Percentiles rank a stretch among this genome's conserved stretches.
These are phyloP conservation scores for Cenopis cana DNA, from an alignment of 2,888 invertebrate species.

Conservation along the genomic window DNA sequence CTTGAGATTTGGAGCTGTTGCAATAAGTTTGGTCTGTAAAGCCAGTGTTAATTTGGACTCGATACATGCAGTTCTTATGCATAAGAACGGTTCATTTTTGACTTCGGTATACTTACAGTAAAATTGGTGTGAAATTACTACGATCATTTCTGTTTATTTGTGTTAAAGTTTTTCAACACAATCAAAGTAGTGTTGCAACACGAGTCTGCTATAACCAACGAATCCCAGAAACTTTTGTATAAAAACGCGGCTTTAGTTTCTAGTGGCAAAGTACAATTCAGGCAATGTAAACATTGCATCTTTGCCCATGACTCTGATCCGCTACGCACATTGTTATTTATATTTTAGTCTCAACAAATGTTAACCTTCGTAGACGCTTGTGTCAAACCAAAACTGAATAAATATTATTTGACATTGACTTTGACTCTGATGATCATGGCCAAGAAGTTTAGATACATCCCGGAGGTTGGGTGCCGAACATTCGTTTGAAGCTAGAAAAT, in stretches of 20 bases:
- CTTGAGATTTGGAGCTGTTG: constrained; percentile 40
- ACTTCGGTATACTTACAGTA: no score
- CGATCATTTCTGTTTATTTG: no score
- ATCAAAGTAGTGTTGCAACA: no score
- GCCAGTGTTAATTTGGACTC: constrained; percentile 15
- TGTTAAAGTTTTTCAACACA: no score
- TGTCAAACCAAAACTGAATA: constrained; percentile 26
- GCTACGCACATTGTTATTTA: constrained; percentile 1
- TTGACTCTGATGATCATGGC: constrained; percentile 11
- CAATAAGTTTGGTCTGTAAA: constrained; percentile 21
- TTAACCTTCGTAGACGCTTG: constrained; percentile 9
- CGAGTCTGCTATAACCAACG: not conserved
- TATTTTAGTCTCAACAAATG: constrained; percentile 12
- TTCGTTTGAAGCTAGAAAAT: no score
- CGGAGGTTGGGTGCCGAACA: no score
- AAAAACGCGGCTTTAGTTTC: not conserved
- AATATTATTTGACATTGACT: constrained; percentile 22
- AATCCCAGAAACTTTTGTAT: not conserved
- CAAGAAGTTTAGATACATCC: no score
- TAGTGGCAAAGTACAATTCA: not conserved
- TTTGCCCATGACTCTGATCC: not conserved
- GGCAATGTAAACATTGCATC: not conserved
- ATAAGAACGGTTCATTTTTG: not conserved
- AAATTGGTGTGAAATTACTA: no score
- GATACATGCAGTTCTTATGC: constrained; percentile 15